Conservation (phyloP, 1,140 invertebrate species). For the Plutomurus gul region DNA sequence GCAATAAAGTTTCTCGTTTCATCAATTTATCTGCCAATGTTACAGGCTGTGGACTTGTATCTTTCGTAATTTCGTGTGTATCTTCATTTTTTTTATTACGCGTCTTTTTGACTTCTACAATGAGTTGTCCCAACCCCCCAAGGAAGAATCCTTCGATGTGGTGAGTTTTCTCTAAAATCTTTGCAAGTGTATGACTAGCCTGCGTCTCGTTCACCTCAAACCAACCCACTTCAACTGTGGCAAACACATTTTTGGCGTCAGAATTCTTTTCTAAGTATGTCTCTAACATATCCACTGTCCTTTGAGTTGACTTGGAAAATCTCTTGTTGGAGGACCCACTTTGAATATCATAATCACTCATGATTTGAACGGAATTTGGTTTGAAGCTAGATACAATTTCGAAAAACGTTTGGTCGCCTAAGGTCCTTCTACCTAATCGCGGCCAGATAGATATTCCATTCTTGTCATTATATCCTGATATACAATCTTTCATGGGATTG, state of each 20-base stretch:
- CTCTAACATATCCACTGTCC: constrained; percentile 41
- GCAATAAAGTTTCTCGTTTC: constrained; percentile 45
- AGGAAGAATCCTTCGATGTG: constrained; percentile 57
- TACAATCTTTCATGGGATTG: constrained; percentile 56
- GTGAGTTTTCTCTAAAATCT: constrained; percentile 47
- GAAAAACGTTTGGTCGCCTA: constrained; percentile 56
- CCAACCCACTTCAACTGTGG: constrained; percentile 55
- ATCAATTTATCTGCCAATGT: constrained; percentile 55
- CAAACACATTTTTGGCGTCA: constrained; percentile 36
- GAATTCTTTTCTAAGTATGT: background rate
- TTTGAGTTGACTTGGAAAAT: constrained; percentile 56
- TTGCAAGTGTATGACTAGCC: constrained; percentile 53
- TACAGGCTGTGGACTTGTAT: constrained; percentile 46
- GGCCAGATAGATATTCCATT: constrained; percentile 59
- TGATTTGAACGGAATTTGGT: constrained; percentile 59
- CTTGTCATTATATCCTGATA: constrained; percentile 59
- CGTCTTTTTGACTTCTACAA: constrained; percentile 36
- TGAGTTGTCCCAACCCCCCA: constrained; percentile 57
- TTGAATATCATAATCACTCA: constrained; percentile 61
- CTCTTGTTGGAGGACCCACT: constrained; percentile 58
- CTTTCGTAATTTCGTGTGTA: constrained; percentile 53
- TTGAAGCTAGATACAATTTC: constrained; percentile 58
- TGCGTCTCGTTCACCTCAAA: constrained; percentile 59
- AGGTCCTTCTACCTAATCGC: constrained; percentile 57
- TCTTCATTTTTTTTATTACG: constrained; percentile 56